Percentiles rank a stretch among this genome's conserved stretches.
Conservation (phyloP, 1,140 invertebrate species). For the Heliconius melpomene region DNA sequence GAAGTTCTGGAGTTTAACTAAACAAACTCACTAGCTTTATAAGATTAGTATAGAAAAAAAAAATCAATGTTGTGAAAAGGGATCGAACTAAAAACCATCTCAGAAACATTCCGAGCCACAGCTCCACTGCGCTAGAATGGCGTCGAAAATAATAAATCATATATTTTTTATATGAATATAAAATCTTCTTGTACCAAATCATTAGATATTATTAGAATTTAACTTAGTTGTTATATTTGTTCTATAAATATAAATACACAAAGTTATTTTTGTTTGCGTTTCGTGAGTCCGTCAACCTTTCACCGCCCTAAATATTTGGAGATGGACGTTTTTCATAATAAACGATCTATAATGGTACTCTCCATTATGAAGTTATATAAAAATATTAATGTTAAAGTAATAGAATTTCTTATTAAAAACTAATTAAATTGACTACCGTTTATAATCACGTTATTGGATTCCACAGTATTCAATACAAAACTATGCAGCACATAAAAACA, state of each 20-base stretch:
- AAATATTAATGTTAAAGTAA: not conserved
- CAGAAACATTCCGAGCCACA: too few relatives aligned
- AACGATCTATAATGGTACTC: not conserved
- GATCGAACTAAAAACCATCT: too few relatives aligned
- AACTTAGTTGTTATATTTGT: not conserved
- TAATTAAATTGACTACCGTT: not conserved
- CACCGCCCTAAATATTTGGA: not conserved
- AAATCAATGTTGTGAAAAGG: too few relatives aligned
- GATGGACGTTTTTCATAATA: constrained; percentile 2
- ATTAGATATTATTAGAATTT: not conserved
- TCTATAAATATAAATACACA: constrained; percentile 10
- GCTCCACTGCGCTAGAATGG: not conserved
- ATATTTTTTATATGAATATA: not conserved
- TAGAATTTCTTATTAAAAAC: not conserved
- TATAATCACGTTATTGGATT: too few relatives aligned
- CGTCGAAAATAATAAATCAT: too few relatives aligned
- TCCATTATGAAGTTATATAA: not conserved
- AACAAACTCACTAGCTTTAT: too few relatives aligned
- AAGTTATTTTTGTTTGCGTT: constrained; percentile 13
- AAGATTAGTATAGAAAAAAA: too few relatives aligned
- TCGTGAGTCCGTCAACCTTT: not conserved
- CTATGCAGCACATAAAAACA: too few relatives aligned
- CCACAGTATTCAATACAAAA: too few relatives aligned
- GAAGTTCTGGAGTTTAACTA: too few relatives aligned
- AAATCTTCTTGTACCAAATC: not conserved